phyloP scores from a whole-genome alignment of 2,113 vertebrate genomes.

The Gnathonemus echidnorhynchus region DNA sequence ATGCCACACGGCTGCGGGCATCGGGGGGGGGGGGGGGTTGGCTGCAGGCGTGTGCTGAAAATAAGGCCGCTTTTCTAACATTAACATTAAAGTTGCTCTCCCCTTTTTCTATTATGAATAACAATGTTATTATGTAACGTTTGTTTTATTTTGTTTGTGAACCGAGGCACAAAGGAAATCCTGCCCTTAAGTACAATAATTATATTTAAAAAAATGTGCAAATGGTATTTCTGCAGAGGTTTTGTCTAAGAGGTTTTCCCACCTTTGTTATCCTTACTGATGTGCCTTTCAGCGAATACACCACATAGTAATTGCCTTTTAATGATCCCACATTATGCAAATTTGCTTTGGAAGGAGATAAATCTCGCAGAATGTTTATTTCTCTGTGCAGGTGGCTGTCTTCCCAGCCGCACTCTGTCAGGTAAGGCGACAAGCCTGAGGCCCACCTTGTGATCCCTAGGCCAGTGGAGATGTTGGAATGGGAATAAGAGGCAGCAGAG shows the following conservation, averaged over 20 bases:
- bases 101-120: neutral
- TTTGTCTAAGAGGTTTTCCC: neutral
- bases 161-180: neutral
- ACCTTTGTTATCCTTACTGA: conserved; percentile 22
- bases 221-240: conserved; percentile 13
- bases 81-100: neutral
- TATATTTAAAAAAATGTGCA: neutral
- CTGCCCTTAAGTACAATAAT: neutral
- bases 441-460: neutral
- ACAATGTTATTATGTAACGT: neutral
- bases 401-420: conserved; percentile 47
- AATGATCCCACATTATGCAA: conserved; percentile 87
- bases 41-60: neutral
- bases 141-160: neutral
- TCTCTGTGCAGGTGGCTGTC: conserved; percentile 62
- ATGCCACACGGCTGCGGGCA: neutral
- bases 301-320: conserved; percentile 78
- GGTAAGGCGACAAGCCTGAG: conserved; percentile 33
- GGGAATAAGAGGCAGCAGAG: neutral
- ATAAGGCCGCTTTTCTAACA: neutral
- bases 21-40: no score
- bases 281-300: conserved; percentile 24
- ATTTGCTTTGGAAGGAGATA: conserved; percentile 72
- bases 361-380: conserved; percentile 61
- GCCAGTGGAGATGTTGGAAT: conserved; percentile 14